Base-by-base conservation (phyloP, 2,113 vertebrate species). In the Nestor notabilis region DNA sequence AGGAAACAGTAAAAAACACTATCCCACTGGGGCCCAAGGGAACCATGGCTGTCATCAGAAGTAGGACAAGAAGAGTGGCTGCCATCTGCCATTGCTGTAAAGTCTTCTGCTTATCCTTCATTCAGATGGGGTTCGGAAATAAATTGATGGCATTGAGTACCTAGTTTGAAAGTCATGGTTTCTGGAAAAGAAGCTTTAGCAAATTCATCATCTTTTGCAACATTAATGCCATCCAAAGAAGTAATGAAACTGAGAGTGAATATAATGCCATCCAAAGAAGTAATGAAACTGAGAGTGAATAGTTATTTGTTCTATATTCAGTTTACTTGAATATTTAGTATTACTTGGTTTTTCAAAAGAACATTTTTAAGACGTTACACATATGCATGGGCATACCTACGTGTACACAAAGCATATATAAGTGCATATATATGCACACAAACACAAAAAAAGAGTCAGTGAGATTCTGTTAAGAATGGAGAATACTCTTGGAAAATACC, bases 11-110 rank as follows among this genome's bases (percentile, higher is more conserved):
- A 56, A n/a, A 71, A 92, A 58, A 52, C 21, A 11, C 63, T 66
- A 31, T 61, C 83, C 90, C 69, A 27, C 41, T 6, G 44, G 87
- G 87, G 61, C 70, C 74, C 61, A 56, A 66, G 94, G 83, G 88
- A 87, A 61, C 49, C 6, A 5, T 1, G 3, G 50, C 66, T 46
- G 52, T 24, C 77, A 85, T 68, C 83, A 91, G 61, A 74, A 84
- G 71, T 5, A 75, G 70, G 71, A 90, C 80, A 93, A 84, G 70
- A 84, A 85, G 78, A 76, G 86, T 69, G 69, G 39, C 53, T 84
- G 90, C 95, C 95, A 95, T 96, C 97, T 98, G 96, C 81, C 64
- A 46, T 56, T 58, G 44, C 61, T 94, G n/a, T 68, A 60, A 95
- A 94, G n/a, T 96, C 95, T 94, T 89, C 95, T 96, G 93, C 64